Evolutionary conservation across 2,888 invertebrate genomes (phyloP), one percentile per base, ranked within the genome.

Genomic region (Agriopis marginaria): DNA sequence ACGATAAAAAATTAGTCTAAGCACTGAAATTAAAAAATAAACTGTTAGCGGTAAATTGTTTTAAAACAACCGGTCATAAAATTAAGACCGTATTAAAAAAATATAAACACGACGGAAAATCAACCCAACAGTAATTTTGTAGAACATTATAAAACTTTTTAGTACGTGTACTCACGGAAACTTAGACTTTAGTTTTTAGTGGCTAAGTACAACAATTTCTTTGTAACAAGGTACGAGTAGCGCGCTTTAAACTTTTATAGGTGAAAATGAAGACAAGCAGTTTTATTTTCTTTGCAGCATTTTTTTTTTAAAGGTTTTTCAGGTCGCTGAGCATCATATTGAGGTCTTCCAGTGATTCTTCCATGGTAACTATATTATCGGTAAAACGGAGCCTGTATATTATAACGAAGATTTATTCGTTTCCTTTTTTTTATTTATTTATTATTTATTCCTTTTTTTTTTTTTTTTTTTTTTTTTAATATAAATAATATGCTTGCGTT

Each of bases 161-260:
- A 60, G 47, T 66, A 42, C 40, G 42, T 60, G 12, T 23, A 47
- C 54, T 60, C 54, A 66, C 60, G 60, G 47, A 60, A 66, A 23
- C 32, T 51, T 65, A 2, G 17, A 42, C 50, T 58, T 9, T 55
- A 51, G 58, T 58, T 44, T 55, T 17, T 56, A 40, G 45, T 23
- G 56, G 42, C 49, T 63, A 56, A 32, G 32, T 5, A 32, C 56
- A 47, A n/a, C 17, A 55, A 50, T 42, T 63, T 45, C 40, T 63
- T 63, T 63, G 23, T 49, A 64, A 42, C 49, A 47, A 42, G 42
- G 63, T 63, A 47, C 39, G 39, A 54, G 40, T 12, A 14, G 11
- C 10, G 11, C 42, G 11, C 63, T 23, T 39, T 14, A 49, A 47
- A 7, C 45, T 63, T 47, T 55, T n/a, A 58, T 23, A 44, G 44